Evolutionary conservation across 2,888 invertebrate genomes (phyloP), one percentile per base, ranked within the genome.

Genomic region (Abrostola triplasia): DNA sequence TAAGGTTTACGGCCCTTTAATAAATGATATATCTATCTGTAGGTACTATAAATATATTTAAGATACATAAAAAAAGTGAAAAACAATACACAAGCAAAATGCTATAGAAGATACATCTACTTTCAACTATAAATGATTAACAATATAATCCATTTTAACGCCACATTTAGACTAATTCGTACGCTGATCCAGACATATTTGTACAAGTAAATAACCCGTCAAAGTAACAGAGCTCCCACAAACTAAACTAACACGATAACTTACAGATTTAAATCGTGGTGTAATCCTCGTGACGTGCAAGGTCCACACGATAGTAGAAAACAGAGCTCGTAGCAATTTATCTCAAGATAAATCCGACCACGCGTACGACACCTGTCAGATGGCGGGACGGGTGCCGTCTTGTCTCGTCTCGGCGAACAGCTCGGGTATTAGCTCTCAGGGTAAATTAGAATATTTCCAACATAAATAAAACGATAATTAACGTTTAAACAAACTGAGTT

Each of bases 311-410:
- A 69, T 77, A 70, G 75, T 74, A 77, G 72, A 77, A 76, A 74
- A 79, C 73, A 73, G 77, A 70, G 77, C 79, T 76, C 73, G 76
- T 67, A 69, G 73, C 89, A 90, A 92, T 92, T 92, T 90, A 91
- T 92, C 88, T 86, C 80, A 76, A 84, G 88, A 90, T 88, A 90
- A 90, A 92, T 91, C 91, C 90, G 81, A 86, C 86, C 88, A 82
- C 89, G 88, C 89, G 88, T 90, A 87, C 88, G 90, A 88, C 91
- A 92, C 91, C 92, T 92, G 92, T 92, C 93, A 93, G 87, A 88
- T 82, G 83, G 78, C 79, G 81, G 79, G 89, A 89, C 87, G 78
- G 85, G 87, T 82, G 86, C 84, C 87, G 87, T 86, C 88, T 88
- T 87, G 89, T 87, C 86, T 88, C 86, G 84, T 87, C 88, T 84